Evolutionary conservation across 1,140 invertebrate genomes (phyloP), one percentile per base, ranked within the genome.

Genomic region (Sipha flava): DNA sequence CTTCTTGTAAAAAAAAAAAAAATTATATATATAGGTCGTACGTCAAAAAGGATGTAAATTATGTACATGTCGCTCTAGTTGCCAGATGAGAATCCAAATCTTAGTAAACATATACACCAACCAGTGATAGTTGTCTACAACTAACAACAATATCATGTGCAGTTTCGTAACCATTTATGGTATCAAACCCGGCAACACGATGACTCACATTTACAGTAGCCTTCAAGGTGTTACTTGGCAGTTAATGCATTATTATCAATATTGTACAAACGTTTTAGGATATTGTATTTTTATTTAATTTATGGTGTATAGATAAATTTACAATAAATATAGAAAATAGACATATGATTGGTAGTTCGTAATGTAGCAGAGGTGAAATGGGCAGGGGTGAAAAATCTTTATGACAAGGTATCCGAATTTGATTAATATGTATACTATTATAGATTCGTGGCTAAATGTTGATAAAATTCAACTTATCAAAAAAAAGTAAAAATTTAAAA

Each of bases 51-150:
- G 23, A 34, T 1, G 64, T 66, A 66, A 54, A 54, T 75, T 75
- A 54, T 34, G 12, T 54, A 75, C 29, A n/a, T 75, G 72, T 75
- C 47, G 45, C 47, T 52, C 45, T 31, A 75, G 12, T 75, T 52
- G 29, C 49, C 52, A 59, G 34, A 59, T 77, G 73, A 77, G 49
- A 77, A 77, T 77, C 49, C 73, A 59, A 54, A 77, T 26, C 37
- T 66, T 1, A 23, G 34, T 66, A 43, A 70, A 70, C 43, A 70
- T 66, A 66, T 66, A 37, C 21, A 21, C 64, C 52, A 34, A 31
- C n/a, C 16, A n/a, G 73, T 77, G 73, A 77, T 77, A 77, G 73
- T 77, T 77, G 73, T 77, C 34, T 43, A n/a, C 49, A 59, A 59
- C 23, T 34, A 43, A 57, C 34, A 77, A 77, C 29, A 73, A 75